Base-by-base conservation (phyloP, 2,113 vertebrate species). In the Atherinomorus stipes region DNA sequence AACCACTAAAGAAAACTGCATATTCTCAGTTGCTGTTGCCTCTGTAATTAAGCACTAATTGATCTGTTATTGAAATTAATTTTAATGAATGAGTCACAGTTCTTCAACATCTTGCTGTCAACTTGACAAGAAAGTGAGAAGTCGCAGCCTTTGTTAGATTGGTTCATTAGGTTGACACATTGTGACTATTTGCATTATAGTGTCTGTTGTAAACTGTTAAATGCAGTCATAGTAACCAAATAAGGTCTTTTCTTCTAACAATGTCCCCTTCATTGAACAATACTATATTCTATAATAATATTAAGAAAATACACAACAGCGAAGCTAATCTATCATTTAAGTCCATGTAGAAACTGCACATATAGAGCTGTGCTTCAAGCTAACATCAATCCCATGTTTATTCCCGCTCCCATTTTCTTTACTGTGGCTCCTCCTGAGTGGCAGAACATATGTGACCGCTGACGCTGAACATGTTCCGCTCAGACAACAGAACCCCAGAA, bases 401-500 rank as follows among this genome's bases (percentile, higher is more conserved):
- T 9, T 1, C 4, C 13, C 3, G 22, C 64, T 76, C 25, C 64
- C 37, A 31, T 42, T 63, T 25, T 42, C 52, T 23, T 64, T 34
- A 38, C 22, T 18, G 13, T 11, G 19, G 57, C 52, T 53, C 25
- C 57, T 45, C 37, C 28, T 71, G 89, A 92, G 77, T 87, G 89
- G 85, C 88, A 90, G 78, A 76, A 91, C 84, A 83, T 18, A 58
- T 73, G 82, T 75, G 81, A 81, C 79, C 28, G 11, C 38, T 80
- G 79, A 87, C 84, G 87, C 44, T 10, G 74, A 87, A 82, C 83
- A 71, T 42, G 81, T 83, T 87, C 77, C 76, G 62, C 70, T 62
- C 64, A 65, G 75, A 87, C 78, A 83, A 74, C 78, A 85, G 85
- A 87, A 88, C 80, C 68, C 75, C 51, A 67, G 81, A 83, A 88